Conservation (phyloP, 2,113 vertebrate species). For the Tachysurus vachellii region DNA sequence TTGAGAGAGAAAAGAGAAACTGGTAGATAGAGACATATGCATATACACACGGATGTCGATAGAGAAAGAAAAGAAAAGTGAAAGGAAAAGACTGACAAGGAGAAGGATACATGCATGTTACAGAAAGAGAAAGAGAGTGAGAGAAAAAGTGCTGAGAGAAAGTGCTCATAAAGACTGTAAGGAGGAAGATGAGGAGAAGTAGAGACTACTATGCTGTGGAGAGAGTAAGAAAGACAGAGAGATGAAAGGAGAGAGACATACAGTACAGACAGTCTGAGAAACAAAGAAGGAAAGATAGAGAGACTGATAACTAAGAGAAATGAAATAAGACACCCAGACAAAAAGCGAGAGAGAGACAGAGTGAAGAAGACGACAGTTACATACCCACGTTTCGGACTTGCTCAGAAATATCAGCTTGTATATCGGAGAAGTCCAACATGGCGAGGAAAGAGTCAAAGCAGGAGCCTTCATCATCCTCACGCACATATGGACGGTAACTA, state of each 20-base stretch:
- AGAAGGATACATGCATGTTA: background rate
- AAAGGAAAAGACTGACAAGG: background rate
- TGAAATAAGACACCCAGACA: too few relatives aligned
- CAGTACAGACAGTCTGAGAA: background rate
- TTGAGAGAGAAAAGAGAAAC: background rate
- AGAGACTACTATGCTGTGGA: constrained; percentile 14
- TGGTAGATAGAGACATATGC: background rate
- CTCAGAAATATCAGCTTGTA: constrained; percentile 48
- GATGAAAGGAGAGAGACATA: background rate
- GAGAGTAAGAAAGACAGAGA: background rate
- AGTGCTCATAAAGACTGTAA: background rate
- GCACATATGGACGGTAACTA: constrained; percentile 40
- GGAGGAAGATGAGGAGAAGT: background rate
- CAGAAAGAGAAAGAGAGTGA: background rate
- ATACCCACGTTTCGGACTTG: constrained; percentile 45
- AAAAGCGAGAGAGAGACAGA: background rate
- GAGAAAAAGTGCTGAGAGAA: background rate
- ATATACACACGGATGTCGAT: too few relatives aligned
- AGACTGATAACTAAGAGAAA: background rate
- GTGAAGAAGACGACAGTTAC: background rate
- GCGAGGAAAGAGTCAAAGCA: constrained; percentile 51
- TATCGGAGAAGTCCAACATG: constrained; percentile 51
- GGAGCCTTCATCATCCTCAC: constrained; percentile 48
- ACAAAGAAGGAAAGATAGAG: background rate
- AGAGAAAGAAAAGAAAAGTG: background rate